Percentiles rank a stretch among this genome's conserved stretches.
phyloP scores from a whole-genome alignment of 2,888 invertebrate species.

The Pyralis farinalis region DNA sequence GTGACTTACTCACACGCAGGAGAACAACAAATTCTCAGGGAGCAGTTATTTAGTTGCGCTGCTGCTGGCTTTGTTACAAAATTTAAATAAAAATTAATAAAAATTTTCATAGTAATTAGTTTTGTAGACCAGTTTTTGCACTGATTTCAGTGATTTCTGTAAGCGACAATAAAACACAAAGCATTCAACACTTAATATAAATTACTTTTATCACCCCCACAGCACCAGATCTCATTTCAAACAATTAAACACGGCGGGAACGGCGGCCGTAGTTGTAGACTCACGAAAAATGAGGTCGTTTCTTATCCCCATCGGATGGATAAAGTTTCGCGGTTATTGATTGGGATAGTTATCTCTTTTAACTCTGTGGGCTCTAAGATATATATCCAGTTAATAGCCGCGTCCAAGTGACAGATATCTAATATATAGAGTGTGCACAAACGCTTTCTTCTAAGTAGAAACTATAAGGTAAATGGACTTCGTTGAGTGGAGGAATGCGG shows the following conservation, averaged over 20 bases:
- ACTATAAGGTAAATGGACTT: not conserved
- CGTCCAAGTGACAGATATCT: conserved; percentile 3
- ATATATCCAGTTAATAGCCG: conserved; percentile 7
- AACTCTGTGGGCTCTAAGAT: conserved; percentile 14
- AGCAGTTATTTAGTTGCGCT: too few relatives aligned
- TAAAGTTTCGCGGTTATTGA: conserved; percentile 27
- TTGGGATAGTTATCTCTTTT: conserved; percentile 28
- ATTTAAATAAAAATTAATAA: too few relatives aligned
- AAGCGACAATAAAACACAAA: too few relatives aligned
- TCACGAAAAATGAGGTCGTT: conserved; percentile 31
- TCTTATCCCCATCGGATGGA: conserved; percentile 19
- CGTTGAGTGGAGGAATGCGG: not conserved
- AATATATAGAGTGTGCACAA: not conserved
- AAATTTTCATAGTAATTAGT: too few relatives aligned
- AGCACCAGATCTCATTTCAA: conserved; percentile 42
- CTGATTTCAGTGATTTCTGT: too few relatives aligned
- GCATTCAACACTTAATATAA: too few relatives aligned
- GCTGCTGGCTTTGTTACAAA: too few relatives aligned
- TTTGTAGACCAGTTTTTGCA: too few relatives aligned
- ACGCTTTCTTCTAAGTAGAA: not conserved
- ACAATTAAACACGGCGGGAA: conserved; percentile 40
- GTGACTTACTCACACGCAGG: too few relatives aligned
- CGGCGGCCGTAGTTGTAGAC: conserved; percentile 20
- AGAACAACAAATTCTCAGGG: too few relatives aligned
- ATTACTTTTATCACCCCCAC: too few relatives aligned